phyloP scores from a whole-genome alignment of 2,888 invertebrate species.

The Acanthosepion esculentum region DNA sequence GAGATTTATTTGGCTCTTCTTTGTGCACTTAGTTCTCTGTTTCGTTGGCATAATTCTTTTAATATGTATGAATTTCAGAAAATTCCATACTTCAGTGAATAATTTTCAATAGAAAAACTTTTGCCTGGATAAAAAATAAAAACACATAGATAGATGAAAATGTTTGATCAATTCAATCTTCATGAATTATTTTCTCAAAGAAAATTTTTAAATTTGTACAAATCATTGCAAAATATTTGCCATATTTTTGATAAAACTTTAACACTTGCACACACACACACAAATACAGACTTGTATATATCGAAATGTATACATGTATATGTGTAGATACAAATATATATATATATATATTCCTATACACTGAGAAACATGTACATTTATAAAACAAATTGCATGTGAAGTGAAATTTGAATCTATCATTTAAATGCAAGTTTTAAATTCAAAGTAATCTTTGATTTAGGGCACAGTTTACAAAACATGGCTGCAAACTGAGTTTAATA shows the following conservation, averaged over 20 bases:
- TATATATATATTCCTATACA: too few relatives aligned
- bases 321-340: too few relatives aligned
- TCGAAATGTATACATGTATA: too few relatives aligned
- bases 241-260: neutral
- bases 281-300: too few relatives aligned
- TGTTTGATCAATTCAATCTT: neutral
- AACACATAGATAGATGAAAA: neutral
- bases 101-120: conserved; percentile 21
- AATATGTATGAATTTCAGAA: neutral
- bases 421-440: too few relatives aligned
- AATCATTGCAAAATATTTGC: neutral
- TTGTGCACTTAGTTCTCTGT: too few relatives aligned
- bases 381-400: too few relatives aligned
- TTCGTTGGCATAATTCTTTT: neutral
- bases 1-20: neutral
- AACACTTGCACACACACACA: neutral
- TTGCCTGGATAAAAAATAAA: neutral
- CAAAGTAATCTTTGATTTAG: too few relatives aligned
- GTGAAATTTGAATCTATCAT: too few relatives aligned
- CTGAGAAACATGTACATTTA: too few relatives aligned
- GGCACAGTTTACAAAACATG: too few relatives aligned
- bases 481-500: too few relatives aligned
- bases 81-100: neutral
- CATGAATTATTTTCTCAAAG: neutral
- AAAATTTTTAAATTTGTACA: neutral